Percentiles rank a stretch among this genome's conserved stretches.
Conservation (phyloP, 2,888 invertebrate genomes). For the Lepetodrilus schrolli region DNA sequence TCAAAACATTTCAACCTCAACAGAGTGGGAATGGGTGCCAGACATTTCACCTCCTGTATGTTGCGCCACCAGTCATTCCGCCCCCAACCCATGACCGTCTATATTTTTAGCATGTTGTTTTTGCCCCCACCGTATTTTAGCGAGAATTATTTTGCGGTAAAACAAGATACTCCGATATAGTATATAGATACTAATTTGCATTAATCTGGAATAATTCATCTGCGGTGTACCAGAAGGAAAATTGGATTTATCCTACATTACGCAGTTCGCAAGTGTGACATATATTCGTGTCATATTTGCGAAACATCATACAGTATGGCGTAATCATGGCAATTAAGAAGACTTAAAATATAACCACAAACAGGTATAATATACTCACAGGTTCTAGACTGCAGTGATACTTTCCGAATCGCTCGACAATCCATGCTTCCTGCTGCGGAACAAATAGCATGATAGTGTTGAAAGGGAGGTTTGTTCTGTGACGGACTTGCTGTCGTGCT, state of each 20-base stretch:
- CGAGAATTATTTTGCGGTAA: too few relatives aligned
- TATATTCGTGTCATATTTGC: not conserved
- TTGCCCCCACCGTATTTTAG: too few relatives aligned
- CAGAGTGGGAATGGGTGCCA: too few relatives aligned
- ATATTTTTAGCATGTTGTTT: too few relatives aligned
- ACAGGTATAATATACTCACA: constrained; percentile 65
- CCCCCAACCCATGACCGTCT: too few relatives aligned
- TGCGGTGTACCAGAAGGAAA: too few relatives aligned
- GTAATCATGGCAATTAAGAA: not conserved
- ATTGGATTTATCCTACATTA: not conserved
- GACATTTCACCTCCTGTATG: too few relatives aligned
- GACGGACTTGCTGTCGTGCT: constrained; percentile 49
- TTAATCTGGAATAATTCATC: too few relatives aligned
- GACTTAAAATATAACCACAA: not conserved
- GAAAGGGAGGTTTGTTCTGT: constrained; percentile 74
- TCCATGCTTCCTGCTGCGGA: constrained; percentile 94
- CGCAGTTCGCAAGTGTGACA: not conserved
- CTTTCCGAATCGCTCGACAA: constrained; percentile 98
- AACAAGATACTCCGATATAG: too few relatives aligned
- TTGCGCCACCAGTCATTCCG: too few relatives aligned
- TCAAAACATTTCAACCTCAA: too few relatives aligned
- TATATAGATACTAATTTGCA: too few relatives aligned
- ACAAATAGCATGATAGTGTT: constrained; percentile 98
- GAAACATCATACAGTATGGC: not conserved
- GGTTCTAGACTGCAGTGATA: constrained; percentile 94